Conservation (phyloP, 2,113 vertebrate species). For the Neopipo cinnamomea region DNA sequence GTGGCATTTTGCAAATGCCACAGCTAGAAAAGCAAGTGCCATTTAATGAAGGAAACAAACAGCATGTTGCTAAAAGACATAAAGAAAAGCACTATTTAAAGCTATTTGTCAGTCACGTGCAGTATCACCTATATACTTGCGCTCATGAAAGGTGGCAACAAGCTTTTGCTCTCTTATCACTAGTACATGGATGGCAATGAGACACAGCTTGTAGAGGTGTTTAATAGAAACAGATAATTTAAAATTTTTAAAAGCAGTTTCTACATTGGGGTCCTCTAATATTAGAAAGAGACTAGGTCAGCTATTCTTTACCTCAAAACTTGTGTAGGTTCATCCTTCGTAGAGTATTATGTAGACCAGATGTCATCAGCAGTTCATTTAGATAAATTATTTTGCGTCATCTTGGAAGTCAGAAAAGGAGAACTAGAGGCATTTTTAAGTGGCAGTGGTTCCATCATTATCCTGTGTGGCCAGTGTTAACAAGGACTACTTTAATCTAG, state of each 20-base stretch:
- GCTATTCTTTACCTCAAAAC: background rate
- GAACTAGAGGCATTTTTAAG: background rate
- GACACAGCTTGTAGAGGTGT: background rate
- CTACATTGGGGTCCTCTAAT: background rate
- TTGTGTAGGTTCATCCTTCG: background rate
- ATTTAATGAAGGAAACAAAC: background rate
- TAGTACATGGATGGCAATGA: background rate
- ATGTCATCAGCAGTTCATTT: background rate
- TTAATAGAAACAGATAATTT: background rate
- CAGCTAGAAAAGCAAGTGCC: background rate
- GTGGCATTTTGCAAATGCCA: background rate
- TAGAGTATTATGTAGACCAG: background rate
- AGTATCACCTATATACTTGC: background rate
- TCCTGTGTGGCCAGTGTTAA: accelerated
- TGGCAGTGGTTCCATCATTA: background rate
- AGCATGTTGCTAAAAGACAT: background rate
- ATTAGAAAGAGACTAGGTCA: background rate
- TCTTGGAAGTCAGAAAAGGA: background rate
- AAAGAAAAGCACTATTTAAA: background rate
- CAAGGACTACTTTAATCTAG: background rate
- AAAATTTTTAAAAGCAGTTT: background rate
- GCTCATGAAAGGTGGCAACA: background rate
- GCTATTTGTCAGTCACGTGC: background rate
- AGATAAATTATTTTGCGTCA: background rate
- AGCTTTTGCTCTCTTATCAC: background rate